phyloP scores from a whole-genome alignment of 2,113 vertebrate genomes.

The Corythaeola cristata region DNA sequence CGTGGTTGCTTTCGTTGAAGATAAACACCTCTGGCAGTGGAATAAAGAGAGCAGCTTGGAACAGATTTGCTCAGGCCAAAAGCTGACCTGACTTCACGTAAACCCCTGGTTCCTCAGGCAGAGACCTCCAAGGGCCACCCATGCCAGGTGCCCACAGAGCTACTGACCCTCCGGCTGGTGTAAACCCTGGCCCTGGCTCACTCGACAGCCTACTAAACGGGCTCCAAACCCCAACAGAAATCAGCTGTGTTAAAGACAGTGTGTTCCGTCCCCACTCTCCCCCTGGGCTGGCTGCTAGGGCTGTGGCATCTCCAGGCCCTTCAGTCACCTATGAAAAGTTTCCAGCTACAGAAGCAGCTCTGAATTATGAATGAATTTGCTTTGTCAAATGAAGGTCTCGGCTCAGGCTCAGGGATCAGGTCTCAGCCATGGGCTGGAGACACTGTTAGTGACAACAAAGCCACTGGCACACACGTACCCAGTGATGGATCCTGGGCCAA shows the following conservation, averaged over 20 bases:
- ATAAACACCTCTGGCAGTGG: too few species aligned
- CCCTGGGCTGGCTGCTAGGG: fast-evolving
- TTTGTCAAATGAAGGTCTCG: background rate
- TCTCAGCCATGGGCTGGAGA: background rate
- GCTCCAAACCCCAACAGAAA: background rate
- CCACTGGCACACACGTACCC: fast-evolving
- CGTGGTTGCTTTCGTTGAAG: fast-evolving
- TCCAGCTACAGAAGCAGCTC: background rate
- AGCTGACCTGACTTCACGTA: background rate
- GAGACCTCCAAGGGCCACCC: background rate
- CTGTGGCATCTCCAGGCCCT: background rate
- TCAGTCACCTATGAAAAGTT: background rate
- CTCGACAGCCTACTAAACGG: too few species aligned
- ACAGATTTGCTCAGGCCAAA: background rate
- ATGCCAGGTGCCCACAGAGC: fast-evolving
- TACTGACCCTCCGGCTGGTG: fast-evolving
- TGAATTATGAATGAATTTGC: background rate
- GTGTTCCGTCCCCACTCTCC: fast-evolving
- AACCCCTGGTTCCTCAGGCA: fast-evolving
- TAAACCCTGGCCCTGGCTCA: background rate
- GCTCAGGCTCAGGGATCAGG: background rate
- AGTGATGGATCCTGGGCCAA: background rate
- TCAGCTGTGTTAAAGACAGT: background rate
- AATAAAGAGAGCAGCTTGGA: background rate
- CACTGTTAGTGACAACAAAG: background rate